A percentile compares a stretch with the other conserved stretches of the same genome.
Evolutionary conservation across 2,113 vertebrate species (phyloP).

Genomic region (Pitta sordida): DNA sequence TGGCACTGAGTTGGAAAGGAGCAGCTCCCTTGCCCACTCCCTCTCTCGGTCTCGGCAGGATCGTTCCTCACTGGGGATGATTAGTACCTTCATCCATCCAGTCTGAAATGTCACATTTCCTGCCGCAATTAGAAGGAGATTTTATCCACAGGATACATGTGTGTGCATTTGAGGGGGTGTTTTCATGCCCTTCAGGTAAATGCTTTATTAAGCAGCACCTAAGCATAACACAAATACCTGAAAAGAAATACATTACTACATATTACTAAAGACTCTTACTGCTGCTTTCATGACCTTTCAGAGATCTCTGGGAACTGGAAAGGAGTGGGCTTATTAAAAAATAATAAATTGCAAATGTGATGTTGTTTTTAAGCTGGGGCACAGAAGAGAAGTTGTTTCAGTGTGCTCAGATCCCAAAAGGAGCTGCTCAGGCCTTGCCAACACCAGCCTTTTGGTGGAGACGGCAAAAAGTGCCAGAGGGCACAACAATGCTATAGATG

Average conservation of each 20-base stretch:
- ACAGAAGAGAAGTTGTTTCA: not conserved
- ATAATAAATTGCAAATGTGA: too few species aligned
- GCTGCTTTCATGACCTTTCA: not conserved
- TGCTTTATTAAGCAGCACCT: constrained; percentile 20
- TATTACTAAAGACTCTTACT: not conserved
- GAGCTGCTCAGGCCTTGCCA: not conserved
- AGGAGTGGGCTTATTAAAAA: not conserved
- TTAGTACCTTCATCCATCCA: not conserved
- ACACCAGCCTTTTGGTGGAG: not conserved
- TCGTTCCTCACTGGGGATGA: not conserved
- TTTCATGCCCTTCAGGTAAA: not conserved
- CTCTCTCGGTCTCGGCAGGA: rapidly evolving
- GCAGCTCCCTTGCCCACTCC: not conserved
- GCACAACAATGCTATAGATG: not conserved
- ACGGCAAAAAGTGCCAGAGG: not conserved
- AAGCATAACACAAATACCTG: not conserved
- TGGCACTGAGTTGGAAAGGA: not conserved
- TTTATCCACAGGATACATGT: not conserved
- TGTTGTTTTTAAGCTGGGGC: not conserved
- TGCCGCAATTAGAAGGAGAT: not conserved
- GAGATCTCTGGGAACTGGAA: not conserved
- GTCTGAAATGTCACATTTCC: constrained; percentile 40
- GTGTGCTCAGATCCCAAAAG: not conserved
- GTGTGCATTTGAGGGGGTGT: not conserved
- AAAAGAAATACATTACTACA: not conserved